Conservation (phyloP, 2,888 invertebrate genomes). For the Boloria selene region DNA sequence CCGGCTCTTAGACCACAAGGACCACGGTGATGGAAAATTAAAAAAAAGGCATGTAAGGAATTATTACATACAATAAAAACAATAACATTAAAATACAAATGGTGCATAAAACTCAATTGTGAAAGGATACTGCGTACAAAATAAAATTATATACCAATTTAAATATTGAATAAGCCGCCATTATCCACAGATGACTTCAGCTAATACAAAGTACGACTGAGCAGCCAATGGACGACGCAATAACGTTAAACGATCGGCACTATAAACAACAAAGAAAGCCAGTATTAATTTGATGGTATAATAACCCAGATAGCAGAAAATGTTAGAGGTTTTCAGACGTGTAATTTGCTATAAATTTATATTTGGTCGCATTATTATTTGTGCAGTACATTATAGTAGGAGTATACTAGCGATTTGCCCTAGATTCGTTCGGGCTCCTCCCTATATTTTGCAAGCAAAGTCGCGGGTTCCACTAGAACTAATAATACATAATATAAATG, state of each 20-base stretch:
- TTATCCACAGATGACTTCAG: conserved; percentile 20
- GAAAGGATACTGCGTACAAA: conserved; percentile 13
- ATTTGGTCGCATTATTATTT: conserved; percentile 11
- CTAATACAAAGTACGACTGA: conserved; percentile 13
- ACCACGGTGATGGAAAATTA: too few relatives aligned
- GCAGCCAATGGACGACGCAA: conserved; percentile 18
- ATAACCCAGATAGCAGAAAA: conserved; percentile 32
- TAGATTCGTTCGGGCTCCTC: too few relatives aligned
- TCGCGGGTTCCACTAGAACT: too few relatives aligned
- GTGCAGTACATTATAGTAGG: neutral
- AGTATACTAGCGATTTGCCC: too few relatives aligned
- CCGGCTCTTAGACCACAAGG: too few relatives aligned
- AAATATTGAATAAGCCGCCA: conserved; percentile 18
- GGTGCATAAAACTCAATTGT: conserved; percentile 11
- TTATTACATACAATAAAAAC: neutral
- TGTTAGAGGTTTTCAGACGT: conserved; percentile 2
- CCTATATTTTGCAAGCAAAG: too few relatives aligned
- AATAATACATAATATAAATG: too few relatives aligned
- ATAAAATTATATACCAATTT: conserved; percentile 17
- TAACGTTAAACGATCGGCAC: conserved; percentile 32
- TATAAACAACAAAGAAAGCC: conserved; percentile 65
- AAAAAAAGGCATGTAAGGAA: too few relatives aligned
- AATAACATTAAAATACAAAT: conserved; percentile 8
- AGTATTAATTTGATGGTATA: conserved; percentile 61
- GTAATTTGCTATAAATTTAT: conserved; percentile 3